Evolutionary conservation across 2,888 invertebrate genomes (phyloP).

Genomic region (Drosophila longiperda): DNA sequence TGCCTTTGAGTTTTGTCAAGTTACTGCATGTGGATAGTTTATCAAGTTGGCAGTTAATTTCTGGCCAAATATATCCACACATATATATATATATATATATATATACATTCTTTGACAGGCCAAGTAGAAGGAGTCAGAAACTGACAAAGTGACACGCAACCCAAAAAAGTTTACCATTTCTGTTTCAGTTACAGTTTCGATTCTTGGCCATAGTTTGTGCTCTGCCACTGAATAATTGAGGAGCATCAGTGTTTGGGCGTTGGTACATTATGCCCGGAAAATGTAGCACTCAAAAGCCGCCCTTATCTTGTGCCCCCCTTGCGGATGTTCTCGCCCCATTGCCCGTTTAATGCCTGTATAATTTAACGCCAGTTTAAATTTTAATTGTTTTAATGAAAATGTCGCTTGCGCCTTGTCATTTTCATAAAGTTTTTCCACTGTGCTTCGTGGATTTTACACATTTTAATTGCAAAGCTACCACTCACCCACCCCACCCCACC

Average conservation of each 20-base stretch:
- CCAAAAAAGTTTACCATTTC: constrained; percentile 42
- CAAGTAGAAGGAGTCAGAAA: constrained; percentile 46
- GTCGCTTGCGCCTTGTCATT: constrained; percentile 78
- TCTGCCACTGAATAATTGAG: constrained; percentile 67
- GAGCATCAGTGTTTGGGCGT: constrained; percentile 30
- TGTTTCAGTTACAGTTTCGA: constrained; percentile 16
- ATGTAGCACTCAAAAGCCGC: constrained; percentile 46
- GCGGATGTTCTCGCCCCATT: constrained; percentile 47
- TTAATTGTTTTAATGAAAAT: constrained; percentile 83
- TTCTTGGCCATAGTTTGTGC: constrained; percentile 9
- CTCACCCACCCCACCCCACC: constrained; percentile 10
- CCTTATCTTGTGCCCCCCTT: constrained; percentile 33
- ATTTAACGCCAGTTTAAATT: constrained; percentile 84
- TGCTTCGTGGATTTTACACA: constrained; percentile 65
- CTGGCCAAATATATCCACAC: constrained; percentile 30
- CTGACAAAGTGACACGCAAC: constrained; percentile 72
- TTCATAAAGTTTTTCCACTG: constrained; percentile 74
- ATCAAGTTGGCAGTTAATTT: constrained; percentile 61
- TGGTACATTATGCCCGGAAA: constrained; percentile 22
- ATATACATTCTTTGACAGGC: constrained; percentile 40
- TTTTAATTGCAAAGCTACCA: constrained; percentile 75
- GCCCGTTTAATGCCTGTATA: constrained; percentile 79
- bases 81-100: not conserved
- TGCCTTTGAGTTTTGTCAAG: constrained; percentile 59
- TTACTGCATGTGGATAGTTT: constrained; percentile 38